Conservation (phyloP, 2,797 vertebrate genomes). For the Aviceda cuculoides region DNA sequence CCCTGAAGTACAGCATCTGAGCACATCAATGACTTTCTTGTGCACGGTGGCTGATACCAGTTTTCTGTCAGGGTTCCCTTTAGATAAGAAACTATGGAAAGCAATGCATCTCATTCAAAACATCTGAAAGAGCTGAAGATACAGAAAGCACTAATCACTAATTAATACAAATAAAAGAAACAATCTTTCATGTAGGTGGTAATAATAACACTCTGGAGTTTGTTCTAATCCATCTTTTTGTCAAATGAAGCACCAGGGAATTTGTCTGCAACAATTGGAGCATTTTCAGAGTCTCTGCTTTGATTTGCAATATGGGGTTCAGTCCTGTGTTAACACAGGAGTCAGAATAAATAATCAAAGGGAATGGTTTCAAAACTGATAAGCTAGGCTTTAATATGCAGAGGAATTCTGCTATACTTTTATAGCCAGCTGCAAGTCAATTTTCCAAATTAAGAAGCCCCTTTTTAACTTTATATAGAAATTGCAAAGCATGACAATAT, state of each 20-base stretch:
- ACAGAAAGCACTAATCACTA: conserved; percentile 68
- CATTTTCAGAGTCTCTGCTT: conserved; percentile 52
- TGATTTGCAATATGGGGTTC: conserved; percentile 28
- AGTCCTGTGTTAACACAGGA: conserved; percentile 6
- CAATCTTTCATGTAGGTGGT: conserved; percentile 64
- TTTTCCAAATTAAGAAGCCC: not conserved
- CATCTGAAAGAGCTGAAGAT: conserved; percentile 31
- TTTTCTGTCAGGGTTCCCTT: not conserved
- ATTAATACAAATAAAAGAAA: conserved; percentile 70
- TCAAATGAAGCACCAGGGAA: conserved; percentile 61
- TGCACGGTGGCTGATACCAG: not conserved
- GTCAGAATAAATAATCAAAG: conserved; percentile 11
- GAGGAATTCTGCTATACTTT: not conserved
- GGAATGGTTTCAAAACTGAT: not conserved
- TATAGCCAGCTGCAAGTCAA: not conserved
- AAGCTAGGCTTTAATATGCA: not conserved
- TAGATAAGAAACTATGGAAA: not conserved
- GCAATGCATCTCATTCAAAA: conserved; percentile 42
- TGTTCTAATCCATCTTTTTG: conserved; percentile 66
- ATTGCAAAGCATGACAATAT: not conserved
- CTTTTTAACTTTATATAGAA: not conserved
- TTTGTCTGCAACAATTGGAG: conserved; percentile 41
- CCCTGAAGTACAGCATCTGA: not conserved
- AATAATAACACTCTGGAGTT: conserved; percentile 70
- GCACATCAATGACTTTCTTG: not conserved